Evolutionary conservation across 92 coral and sea anemone species (phyloP).

Genomic region (Desmophyllum pertusum): DNA sequence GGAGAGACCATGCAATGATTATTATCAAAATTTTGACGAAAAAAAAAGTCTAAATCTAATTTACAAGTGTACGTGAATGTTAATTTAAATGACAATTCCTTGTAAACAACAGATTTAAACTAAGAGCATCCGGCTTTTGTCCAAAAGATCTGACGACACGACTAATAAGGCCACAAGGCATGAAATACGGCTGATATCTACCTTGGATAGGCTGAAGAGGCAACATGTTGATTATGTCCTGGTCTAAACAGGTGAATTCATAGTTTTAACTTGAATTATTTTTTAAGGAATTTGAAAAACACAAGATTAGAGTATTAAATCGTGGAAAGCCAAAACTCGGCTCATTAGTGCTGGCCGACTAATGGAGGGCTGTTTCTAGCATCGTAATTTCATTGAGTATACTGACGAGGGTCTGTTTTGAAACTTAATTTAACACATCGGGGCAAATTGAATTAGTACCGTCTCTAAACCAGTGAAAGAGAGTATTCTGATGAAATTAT

Average conservation of each 20-base stretch:
- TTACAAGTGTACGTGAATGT: background rate
- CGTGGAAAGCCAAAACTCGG: too few species aligned
- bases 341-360: too few species aligned
- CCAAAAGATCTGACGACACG: background rate
- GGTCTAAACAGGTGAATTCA: background rate
- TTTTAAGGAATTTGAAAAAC: too few species aligned
- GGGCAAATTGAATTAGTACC: too few species aligned
- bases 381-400: too few species aligned
- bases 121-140: background rate
- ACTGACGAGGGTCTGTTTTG: too few species aligned
- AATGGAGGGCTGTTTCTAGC: too few species aligned
- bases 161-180: background rate
- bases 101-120: background rate
- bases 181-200: background rate
- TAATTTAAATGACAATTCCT: slow-evolving; percentile 15
- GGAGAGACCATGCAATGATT: too few species aligned
- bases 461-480: too few species aligned
- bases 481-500: background rate
- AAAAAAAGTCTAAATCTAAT: background rate
- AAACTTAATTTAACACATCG: too few species aligned
- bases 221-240: background rate
- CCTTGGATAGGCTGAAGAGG: background rate
- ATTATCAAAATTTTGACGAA: background rate
- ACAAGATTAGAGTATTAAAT: too few species aligned
- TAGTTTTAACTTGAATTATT: too few species aligned